Conservation (phyloP, 2,113 vertebrate genomes). For the Anarrhichthys ocellatus region DNA sequence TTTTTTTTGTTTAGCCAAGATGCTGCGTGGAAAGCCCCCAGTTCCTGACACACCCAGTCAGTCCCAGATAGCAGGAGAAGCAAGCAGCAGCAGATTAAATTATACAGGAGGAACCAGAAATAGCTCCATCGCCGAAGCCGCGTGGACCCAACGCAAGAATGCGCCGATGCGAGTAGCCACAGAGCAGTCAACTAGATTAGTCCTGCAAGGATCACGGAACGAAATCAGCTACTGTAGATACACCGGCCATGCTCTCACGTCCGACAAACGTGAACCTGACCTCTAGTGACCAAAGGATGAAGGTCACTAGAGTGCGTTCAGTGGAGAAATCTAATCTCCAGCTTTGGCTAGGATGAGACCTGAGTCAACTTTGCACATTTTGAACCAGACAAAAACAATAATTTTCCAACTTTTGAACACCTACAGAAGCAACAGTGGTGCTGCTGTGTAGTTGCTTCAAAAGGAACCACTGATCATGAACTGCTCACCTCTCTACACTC, state of each 20-base stretch:
- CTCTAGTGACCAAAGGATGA: slow-evolving; percentile 7
- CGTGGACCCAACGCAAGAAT: slow-evolving; percentile 67
- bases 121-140: slow-evolving; percentile 70
- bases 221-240: slow-evolving; percentile 5
- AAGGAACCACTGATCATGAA: slow-evolving; percentile 8
- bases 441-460: background rate
- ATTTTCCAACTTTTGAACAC: background rate
- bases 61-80: slow-evolving; percentile 68
- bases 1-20: background rate
- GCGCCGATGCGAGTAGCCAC: slow-evolving; percentile 58
- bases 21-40: slow-evolving; percentile 50
- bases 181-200: slow-evolving; percentile 68
- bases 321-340: background rate
- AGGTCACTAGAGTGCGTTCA: too few species aligned
- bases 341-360: background rate
- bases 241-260: background rate
- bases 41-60: slow-evolving; percentile 68
- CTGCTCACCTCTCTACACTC: slow-evolving; percentile 1
- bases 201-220: slow-evolving; percentile 36
- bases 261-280: slow-evolving; percentile 4
- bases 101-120: slow-evolving; percentile 84
- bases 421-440: background rate
- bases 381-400: background rate
- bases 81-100: slow-evolving; percentile 81
- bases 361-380: background rate